Base-by-base conservation (phyloP, 2,797 vertebrate species). In the Acrossocheilus fasciatus region DNA sequence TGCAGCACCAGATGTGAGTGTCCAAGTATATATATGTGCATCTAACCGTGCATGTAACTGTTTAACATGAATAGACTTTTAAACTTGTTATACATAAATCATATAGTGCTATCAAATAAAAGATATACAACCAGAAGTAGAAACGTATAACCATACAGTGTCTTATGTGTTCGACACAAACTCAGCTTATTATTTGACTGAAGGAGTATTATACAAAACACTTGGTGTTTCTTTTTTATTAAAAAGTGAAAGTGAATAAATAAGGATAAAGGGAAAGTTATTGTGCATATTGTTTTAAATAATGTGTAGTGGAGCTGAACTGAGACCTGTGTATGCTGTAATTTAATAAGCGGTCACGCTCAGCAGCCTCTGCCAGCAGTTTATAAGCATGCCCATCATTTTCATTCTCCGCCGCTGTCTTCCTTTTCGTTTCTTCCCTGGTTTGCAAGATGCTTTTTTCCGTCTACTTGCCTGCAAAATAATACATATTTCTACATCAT, bases 351-450 rank as follows among this genome's bases (percentile, higher is more conserved):
- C 12, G 36, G 86, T 90, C 68, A 93, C 81, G 52, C 90, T 94
- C 81, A 92, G 93, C 88, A 96, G 92, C 90, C 95, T 95, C 87
- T 96, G 92, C 95, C 95, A 96, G 88, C 95, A 96, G 34, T 89
- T 91, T 23, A 92, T 90, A 43, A 96, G 85, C 34, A 89, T 81
- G 47, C 91, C 91, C 41, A 94, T 92, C 39, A 94, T 75, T 81
- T 90, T 89, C 23, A 64, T 90, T 88, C 89, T 93, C 89, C 87
- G 94, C 82, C 86, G 93, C 83, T 90, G 95, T 84, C 91, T 93
- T 78, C 93, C 90, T 88, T 54, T 88, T 69, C 88, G 90, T 89
- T 90, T 93, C 87, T 89, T 69, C 66, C 88, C 86, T 26, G 85
- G 30, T 82, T 92, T 92, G 88, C 95, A 96, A 18, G 87, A 83